Base-by-base conservation (phyloP, 2,797 vertebrate species). In the Graptemys geographica region DNA sequence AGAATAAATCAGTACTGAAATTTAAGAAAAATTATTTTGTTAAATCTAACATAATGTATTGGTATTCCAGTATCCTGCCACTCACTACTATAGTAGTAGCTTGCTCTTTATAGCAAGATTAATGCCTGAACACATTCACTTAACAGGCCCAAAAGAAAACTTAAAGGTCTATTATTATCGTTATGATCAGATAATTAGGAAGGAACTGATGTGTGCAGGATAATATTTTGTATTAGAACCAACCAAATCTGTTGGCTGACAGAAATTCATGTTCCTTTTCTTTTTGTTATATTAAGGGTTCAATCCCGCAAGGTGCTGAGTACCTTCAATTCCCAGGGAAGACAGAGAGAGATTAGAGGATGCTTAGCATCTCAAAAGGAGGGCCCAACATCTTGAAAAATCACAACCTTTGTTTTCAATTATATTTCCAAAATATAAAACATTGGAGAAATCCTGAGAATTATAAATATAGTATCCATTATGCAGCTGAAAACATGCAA, bases 391-490 rank as follows among this genome's bases (percentile, higher is more conserved):
- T 65, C 31, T n/a, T 65, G 15, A 13, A 65, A 4, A 65, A 16
- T n/a, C 59, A n/a, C 4, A 2, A 65, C 7, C 15, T 31, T 92
- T 88, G 92, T 95, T 95, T 96, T 93, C 41, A 59, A 23, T 65
- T 33, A 65, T 16, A 33, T 65, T n/a, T 65, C 13, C 31, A 65
- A 33, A 65, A n/a, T 65, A 65, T 65, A 76, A 90, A 90, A 87
- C 94, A 89, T 79, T 88, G 82, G 52, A 19, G 78, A 88, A 93
- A 86, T 90, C 79, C 89, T 93, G 55, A 83, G 79, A 94, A 93
- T 95, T 83, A 93, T 84, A 93, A 96, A 90, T 76, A 90, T 69
- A 13, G 3, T 89, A 37, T 49, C 84, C 74, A 76, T 94, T 93
- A 86, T 79, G 85, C 47, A 65, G 33, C 13, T 65, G 59, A 62